Evolutionary conservation across 2,797 vertebrate genomes (phyloP), one percentile per base, ranked within the genome.

Genomic region (Helicolenus hilgendorfi): DNA sequence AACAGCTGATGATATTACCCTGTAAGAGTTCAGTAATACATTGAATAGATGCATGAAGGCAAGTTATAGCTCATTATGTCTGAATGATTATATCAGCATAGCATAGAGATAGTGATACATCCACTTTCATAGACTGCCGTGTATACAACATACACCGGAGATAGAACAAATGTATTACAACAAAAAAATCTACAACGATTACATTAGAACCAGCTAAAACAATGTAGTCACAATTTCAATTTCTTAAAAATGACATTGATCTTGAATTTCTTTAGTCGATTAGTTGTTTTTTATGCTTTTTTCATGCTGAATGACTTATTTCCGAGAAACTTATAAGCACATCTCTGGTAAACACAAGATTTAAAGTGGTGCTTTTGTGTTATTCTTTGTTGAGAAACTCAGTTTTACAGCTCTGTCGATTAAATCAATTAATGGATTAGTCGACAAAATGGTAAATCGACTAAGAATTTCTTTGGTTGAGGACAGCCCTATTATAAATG

Each of bases 401-500:
- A 1, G 41, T 45, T 45, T 45, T 45, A 45, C 41, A 45, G 41
- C 15, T 45, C 15, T 45, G 15, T 45, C 0, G 15, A 45, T 18
- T 18, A 0, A 45, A 45, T 45, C 41, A 45, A 45, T 7, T 45
- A 45, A 45, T 45, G 0, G 41, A 18, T 45, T 45, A 18, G 41
- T 45, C 0, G 0, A 18, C 41, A 18, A 45, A 45, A 45, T 18
- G 41, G 15, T 3, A 45, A 45, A 0, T 45, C 15, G 0, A 45
- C 6, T 45, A 45, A 45, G 15, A 45, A 45, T 45, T 0, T 45
- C 41, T 45, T 45, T 45, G 15, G 41, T 45, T 0, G 1, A 45
- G 41, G 41, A 18, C 15, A 45, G 41, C 15, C 41, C 38, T 0
- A 11, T 62, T 55, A 55, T 6, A 63, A 55, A 31, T 29, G 0